Evolutionary conservation across 2,797 vertebrate species (phyloP).

Genomic region (Alosa sapidissima): DNA sequence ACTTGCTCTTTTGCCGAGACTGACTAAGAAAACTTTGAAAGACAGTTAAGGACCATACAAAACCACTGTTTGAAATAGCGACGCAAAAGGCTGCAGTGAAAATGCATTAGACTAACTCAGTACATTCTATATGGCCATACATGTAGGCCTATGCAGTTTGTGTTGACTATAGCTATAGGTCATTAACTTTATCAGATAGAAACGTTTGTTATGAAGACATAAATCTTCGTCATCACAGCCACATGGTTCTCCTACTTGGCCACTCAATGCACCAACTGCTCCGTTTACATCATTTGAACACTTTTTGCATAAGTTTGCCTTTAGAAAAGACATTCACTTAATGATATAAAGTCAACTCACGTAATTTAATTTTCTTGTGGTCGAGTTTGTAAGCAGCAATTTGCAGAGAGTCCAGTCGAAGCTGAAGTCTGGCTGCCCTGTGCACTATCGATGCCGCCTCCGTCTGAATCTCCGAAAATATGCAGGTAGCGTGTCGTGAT

Average conservation of each 20-base stretch:
- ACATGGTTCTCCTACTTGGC: not conserved
- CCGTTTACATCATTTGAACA: not conserved
- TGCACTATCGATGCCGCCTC: slow-evolving; percentile 68
- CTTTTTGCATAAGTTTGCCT: not conserved
- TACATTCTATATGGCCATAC: not conserved
- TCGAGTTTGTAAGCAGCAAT: slow-evolving; percentile 67
- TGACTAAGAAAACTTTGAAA: not conserved
- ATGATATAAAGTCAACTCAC: slow-evolving; percentile 67
- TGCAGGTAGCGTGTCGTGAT: slow-evolving; percentile 76
- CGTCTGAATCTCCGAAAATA: slow-evolving; percentile 77
- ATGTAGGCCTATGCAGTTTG: not conserved
- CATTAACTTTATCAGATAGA: not conserved
- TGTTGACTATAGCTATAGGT: not conserved
- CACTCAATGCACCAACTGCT: not conserved
- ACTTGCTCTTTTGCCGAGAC: not conserved
- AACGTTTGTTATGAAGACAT: not conserved
- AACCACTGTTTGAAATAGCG: not conserved
- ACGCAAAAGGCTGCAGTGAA: not conserved
- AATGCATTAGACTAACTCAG: not conserved
- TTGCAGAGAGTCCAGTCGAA: slow-evolving; percentile 71
- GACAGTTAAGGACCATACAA: not conserved
- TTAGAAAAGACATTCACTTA: not conserved
- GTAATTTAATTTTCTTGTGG: slow-evolving; percentile 75
- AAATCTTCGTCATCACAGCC: not conserved
- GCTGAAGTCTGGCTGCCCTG: slow-evolving; percentile 69